Percentiles rank a stretch among this genome's conserved stretches.
Conservation (phyloP, 2,797 vertebrate genomes). For the Parauchenoglanis punctatus region DNA sequence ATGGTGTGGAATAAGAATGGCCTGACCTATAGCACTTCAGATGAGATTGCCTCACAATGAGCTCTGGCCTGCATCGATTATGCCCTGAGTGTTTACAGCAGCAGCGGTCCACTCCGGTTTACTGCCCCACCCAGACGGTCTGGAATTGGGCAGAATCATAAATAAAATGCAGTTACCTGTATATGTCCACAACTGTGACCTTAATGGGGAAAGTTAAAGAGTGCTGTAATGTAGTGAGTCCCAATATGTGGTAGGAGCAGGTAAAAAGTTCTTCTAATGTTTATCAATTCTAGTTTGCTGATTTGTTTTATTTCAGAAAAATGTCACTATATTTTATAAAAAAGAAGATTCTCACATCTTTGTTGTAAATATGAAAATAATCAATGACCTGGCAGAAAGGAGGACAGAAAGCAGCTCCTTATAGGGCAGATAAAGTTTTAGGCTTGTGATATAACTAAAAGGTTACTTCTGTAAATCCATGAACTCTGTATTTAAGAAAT, state of each 20-base stretch:
- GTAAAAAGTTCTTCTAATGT: background rate
- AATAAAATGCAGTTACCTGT: constrained; percentile 18
- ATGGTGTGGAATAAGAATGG: constrained; percentile 66
- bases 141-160: constrained; percentile 34
- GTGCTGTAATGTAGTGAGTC: background rate
- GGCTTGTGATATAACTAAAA: background rate
- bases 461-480: too few relatives aligned
- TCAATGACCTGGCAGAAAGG: background rate
- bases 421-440: background rate
- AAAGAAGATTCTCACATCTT: background rate
- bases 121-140: constrained; percentile 31
- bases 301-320: background rate
- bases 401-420: background rate
- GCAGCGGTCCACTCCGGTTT: constrained; percentile 53
- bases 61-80: constrained; percentile 63
- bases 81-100: constrained; percentile 61
- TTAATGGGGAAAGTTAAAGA: constrained; percentile 9
- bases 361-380: background rate
- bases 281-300: background rate
- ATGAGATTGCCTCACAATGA: constrained; percentile 64
- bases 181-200: constrained; percentile 11
- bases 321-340: background rate
- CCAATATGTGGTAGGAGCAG: background rate
- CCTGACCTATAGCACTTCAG: constrained; percentile 64
- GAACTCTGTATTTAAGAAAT: background rate